Evolutionary conservation across 2,113 vertebrate genomes (phyloP), one percentile per base, ranked within the genome.

Genomic region (Plestiodon gilberti): DNA sequence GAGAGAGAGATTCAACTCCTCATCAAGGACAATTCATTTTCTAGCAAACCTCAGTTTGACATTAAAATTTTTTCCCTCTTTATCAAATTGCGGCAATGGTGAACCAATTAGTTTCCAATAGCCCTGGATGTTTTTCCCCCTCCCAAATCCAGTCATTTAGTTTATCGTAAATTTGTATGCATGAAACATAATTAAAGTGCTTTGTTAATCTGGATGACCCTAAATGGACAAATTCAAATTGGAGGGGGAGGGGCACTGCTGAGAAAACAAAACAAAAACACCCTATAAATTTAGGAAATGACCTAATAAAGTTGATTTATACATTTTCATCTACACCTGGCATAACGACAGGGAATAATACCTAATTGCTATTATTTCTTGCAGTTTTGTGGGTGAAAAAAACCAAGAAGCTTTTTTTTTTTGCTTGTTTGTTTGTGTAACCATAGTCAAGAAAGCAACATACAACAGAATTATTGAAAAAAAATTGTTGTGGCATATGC

Each of bases 361-460:
- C 83, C 83, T 84, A 48, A 86, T 64, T 87, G 91, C 82, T 87
- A 30, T 91, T 33, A 87, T 69, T 94, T 91, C 82, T 89, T 52
- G 43, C 33, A 65, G 48, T 52, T 71, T 93, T 93, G 88, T 83
- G 69, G 22, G 89, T 71, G 82, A 76, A 83, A 91, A 70, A 18
- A 35, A 6, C 82, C 81, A 79, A 14, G 1, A 35, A 55, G 57
- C 13, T 75, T 87, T 83, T 88, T 85, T 65, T 69, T 48, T 48
- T 48, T 48, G 43, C 8, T 48, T 48, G 4, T 48, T 48, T 48
- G 43, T 48, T 48, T 48, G 43, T 48, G 43, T 43, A 64, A 67
- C 10, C 9, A 67, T 30, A 20, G 14, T 18, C 13, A 71, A 83
- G 78, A 83, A 88, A 86, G 70, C 75, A 71, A 75, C 65, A 13